Conservation (phyloP, 2,888 invertebrate species). For the Parasteatoda lunata region DNA sequence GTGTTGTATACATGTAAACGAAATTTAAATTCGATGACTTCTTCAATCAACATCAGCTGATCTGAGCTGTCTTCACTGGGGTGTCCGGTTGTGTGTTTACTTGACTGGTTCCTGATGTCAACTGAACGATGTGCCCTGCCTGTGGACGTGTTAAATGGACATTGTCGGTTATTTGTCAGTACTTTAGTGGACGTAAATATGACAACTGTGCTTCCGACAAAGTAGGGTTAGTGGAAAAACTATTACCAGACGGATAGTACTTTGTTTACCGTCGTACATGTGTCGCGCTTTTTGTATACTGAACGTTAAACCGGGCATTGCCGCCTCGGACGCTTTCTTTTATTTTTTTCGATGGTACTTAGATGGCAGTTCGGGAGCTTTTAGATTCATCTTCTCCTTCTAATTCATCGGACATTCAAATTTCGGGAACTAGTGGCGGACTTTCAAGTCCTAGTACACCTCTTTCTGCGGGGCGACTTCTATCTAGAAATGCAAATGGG, state of each 20-base stretch:
- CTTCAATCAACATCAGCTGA: constrained; percentile 43
- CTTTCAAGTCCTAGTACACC: constrained; percentile 52
- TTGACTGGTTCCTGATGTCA: constrained; percentile 35
- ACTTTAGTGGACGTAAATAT: constrained; percentile 29
- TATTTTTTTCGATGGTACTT: constrained; percentile 52
- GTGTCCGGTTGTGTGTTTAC: constrained; percentile 1
- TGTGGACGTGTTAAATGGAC: constrained; percentile 10
- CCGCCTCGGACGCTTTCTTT: constrained; percentile 8
- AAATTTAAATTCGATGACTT: not conserved
- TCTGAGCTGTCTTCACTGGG: constrained; percentile 1
- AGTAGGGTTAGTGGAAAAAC: constrained; percentile 63
- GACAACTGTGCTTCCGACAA: constrained; percentile 31
- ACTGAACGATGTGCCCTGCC: constrained; percentile 48
- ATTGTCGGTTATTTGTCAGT: constrained; percentile 20
- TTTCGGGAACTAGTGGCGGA: constrained; percentile 47
- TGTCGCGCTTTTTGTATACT: not conserved
- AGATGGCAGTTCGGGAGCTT: constrained; percentile 58
- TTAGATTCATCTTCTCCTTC: constrained; percentile 49
- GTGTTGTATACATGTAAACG: not conserved
- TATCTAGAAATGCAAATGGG: constrained; percentile 65
- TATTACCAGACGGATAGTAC: constrained; percentile 39
- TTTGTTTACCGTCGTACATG: not conserved
- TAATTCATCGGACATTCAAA: constrained; percentile 49
- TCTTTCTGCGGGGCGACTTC: constrained; percentile 54
- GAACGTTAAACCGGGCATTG: constrained; percentile 14